phyloP scores from a whole-genome alignment of 1,140 invertebrate genomes.

The Tetragonula clypearis region DNA sequence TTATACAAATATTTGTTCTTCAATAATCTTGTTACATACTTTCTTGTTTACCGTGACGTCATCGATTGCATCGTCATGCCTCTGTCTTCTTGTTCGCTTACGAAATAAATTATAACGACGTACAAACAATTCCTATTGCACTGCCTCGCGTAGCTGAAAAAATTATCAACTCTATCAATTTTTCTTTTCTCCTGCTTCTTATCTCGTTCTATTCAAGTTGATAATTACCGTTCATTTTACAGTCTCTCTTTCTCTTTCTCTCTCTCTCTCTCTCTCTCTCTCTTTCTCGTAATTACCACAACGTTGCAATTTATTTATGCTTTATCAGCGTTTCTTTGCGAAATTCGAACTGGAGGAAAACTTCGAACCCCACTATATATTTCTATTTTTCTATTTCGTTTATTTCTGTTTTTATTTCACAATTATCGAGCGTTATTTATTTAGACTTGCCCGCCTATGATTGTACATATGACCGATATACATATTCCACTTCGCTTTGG shows the following conservation, averaged over 20 bases:
- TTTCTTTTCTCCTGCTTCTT: neutral
- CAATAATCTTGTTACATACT: neutral
- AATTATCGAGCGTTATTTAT: neutral
- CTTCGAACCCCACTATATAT: neutral
- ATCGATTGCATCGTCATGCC: neutral
- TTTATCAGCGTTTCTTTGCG: neutral
- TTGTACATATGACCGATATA: neutral
- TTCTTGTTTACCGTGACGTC: constrained; percentile 7
- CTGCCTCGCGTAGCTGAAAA: neutral
- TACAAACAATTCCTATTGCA: neutral
- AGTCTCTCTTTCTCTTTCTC: neutral
- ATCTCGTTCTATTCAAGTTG: neutral
- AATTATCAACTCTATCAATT: neutral
- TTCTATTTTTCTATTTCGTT: neutral
- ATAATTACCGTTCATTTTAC: neutral
- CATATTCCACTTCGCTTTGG: neutral
- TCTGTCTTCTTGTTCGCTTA: neutral
- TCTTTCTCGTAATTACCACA: neutral
- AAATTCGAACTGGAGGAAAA: neutral
- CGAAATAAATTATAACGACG: neutral
- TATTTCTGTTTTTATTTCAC: neutral
- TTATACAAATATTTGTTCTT: neutral
- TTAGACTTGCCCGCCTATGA: neutral
- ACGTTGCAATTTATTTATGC: neutral
- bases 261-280: neutral